These are phyloP conservation scores for Trichacis sp. DNA, from an alignment of 2,888 invertebrate species.

Conservation along the genomic window DNA sequence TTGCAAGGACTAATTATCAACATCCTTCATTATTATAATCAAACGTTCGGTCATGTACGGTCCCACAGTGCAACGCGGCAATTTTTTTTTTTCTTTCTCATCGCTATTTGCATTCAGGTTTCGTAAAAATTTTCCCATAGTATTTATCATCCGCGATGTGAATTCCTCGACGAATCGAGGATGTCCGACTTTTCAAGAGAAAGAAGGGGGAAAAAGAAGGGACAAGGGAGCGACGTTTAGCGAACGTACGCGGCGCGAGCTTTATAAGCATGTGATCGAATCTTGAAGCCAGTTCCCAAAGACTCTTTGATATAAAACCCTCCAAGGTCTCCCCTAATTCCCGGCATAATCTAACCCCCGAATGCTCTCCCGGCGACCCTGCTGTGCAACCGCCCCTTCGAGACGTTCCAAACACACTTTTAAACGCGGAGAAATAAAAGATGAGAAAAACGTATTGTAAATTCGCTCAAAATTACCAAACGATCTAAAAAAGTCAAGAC, in stretches of 20 bases:
- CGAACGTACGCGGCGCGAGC: constrained; percentile 47
- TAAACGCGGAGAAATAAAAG: no score
- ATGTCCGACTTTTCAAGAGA: constrained; percentile 40
- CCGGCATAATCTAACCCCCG: constrained; percentile 49
- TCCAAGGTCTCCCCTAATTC: constrained; percentile 54
- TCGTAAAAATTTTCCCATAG: constrained; percentile 32
- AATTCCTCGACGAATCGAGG: constrained; percentile 42
- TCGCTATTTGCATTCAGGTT: neutral
- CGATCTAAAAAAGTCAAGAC: no score
- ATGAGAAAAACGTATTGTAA: no score
- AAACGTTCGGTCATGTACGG: neutral
- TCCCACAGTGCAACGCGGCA: no score
- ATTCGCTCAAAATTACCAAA: no score
- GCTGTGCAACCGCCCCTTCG: constrained; percentile 32
- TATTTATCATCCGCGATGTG: constrained; percentile 17
- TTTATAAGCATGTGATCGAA: constrained; percentile 65
- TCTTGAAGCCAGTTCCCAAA: constrained; percentile 67
- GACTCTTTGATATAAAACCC: constrained; percentile 61
- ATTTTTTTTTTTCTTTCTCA: neutral
- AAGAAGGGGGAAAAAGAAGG: constrained; percentile 15
- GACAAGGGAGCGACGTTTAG: constrained; percentile 44
- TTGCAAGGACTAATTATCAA: constrained; percentile 3
- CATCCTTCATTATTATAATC: neutral
- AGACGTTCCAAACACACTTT: constrained; percentile 31
- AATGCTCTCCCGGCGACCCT: constrained; percentile 53